Conservation (phyloP, 2,888 invertebrate genomes). For the Drosophila lutescens region DNA sequence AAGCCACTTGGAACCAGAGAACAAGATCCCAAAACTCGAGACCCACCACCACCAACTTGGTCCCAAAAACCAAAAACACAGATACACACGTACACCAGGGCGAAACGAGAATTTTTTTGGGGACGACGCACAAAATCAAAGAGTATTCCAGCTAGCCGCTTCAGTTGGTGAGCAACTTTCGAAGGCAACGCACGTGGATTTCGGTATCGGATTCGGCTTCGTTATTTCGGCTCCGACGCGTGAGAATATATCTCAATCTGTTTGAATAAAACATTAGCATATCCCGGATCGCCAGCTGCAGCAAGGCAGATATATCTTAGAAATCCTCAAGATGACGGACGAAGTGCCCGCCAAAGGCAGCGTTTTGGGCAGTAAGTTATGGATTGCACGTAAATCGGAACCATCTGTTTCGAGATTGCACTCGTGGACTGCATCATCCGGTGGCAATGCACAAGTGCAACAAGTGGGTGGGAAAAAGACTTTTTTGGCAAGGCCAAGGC, state of each 20-base stretch:
- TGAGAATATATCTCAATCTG: slow-evolving; percentile 7
- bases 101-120: slow-evolving; percentile 21
- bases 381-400: neutral
- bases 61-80: slow-evolving; percentile 5
- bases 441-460: slow-evolving; percentile 55
- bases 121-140: slow-evolving; percentile 40
- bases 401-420: slow-evolving; percentile 54
- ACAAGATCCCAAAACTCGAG: slow-evolving; percentile 47
- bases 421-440: slow-evolving; percentile 52
- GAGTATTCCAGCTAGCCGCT: slow-evolving; percentile 53
- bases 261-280: slow-evolving; percentile 30
- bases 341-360: slow-evolving; percentile 87
- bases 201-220: slow-evolving; percentile 10
- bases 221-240: slow-evolving; percentile 2
- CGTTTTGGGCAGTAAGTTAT: slow-evolving; percentile 86
- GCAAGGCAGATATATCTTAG: neutral
- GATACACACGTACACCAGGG: slow-evolving; percentile 34
- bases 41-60: slow-evolving; percentile 25
- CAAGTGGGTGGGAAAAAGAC: slow-evolving; percentile 61
- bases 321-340: slow-evolving; percentile 82
- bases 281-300: slow-evolving; percentile 9
- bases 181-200: slow-evolving; percentile 59
- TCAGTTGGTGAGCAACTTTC: slow-evolving; percentile 76
- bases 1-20: slow-evolving; percentile 22
- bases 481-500: slow-evolving; percentile 6